These are phyloP conservation scores for Acleris cristana DNA, from an alignment of 2,888 invertebrate species.

Conservation along the genomic window DNA sequence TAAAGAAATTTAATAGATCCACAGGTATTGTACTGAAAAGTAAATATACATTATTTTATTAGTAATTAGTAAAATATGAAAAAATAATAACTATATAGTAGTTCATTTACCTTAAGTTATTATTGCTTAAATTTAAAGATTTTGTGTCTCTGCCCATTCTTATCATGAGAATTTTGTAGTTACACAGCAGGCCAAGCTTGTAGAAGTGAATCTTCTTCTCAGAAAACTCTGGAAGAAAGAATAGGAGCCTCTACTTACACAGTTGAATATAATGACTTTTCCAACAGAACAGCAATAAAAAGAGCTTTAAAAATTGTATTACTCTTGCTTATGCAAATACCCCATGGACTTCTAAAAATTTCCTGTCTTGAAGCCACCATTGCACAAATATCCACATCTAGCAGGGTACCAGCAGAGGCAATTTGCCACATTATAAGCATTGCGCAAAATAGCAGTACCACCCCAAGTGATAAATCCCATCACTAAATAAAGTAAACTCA, in stretches of 20 bases:
- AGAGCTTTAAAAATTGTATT: no score
- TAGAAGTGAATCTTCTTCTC: slow-evolving; percentile 67
- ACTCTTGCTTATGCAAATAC: no score
- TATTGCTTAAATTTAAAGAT: slow-evolving; percentile 67
- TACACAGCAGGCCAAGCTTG: slow-evolving; percentile 60
- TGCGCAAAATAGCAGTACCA: no score
- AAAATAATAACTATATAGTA: not conserved
- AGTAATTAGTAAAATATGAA: not conserved
- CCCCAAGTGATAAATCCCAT: no score
- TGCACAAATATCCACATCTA: no score
- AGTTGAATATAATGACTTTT: no score
- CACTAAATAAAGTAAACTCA: no score
- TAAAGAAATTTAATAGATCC: slow-evolving; percentile 75
- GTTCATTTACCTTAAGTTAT: slow-evolving; percentile 61
- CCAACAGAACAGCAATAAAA: no score
- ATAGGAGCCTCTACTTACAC: not conserved
- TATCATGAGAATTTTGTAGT: slow-evolving; percentile 73
- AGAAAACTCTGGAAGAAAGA: slow-evolving; percentile 63
- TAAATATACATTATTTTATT: slow-evolving; percentile 10
- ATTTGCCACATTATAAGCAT: no score
- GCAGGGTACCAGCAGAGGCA: no score
- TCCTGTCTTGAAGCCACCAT: no score
- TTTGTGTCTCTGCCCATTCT: slow-evolving; percentile 72
- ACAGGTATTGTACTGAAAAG: slow-evolving; percentile 65
- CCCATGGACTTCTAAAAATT: no score